phyloP scores from a whole-genome alignment of 2,797 vertebrate species.

The Alosa sapidissima region DNA sequence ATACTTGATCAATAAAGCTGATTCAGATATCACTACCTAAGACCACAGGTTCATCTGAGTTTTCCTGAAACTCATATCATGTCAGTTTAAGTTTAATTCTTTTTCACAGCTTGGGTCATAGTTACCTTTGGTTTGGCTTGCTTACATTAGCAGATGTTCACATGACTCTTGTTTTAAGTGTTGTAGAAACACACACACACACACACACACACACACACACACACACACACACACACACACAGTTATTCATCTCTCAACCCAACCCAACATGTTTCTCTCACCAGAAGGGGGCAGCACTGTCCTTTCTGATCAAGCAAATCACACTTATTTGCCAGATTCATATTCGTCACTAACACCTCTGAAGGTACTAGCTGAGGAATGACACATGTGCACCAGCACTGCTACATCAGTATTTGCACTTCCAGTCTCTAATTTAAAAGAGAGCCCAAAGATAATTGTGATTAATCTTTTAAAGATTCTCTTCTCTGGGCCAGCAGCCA shows the following conservation, averaged over 20 bases:
- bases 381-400: neutral
- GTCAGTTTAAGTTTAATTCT: neutral
- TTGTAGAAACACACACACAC: slow-evolving; percentile 10
- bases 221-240: neutral
- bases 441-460: neutral
- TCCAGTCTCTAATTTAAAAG: neutral
- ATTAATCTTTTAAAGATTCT: neutral
- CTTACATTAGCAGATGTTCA: neutral
- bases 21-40: neutral
- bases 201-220: too few species aligned
- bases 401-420: neutral
- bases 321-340: neutral
- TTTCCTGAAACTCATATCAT: neutral
- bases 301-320: neutral
- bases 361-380: neutral
- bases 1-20: neutral
- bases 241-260: neutral
- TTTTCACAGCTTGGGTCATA: neutral
- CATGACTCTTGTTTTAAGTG: neutral
- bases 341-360: neutral
- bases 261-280: neutral
- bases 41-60: neutral
- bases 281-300: slow-evolving; percentile 7
- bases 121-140: neutral
- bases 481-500: neutral